Base-by-base conservation (phyloP, 2,888 invertebrate species). In the Nemurella pictetii region DNA sequence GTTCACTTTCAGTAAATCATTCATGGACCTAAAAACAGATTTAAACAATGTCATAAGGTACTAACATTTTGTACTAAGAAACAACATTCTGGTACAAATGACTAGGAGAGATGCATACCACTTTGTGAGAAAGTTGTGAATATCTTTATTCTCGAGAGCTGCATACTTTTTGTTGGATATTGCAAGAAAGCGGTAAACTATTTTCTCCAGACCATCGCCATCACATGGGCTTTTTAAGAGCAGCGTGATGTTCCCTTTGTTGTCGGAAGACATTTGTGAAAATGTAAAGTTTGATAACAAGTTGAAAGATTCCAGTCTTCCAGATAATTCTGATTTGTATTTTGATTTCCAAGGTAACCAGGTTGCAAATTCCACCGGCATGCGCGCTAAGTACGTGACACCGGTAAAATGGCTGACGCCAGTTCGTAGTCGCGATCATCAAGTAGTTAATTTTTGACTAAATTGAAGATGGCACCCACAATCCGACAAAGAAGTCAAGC, bases 1-100 rank as follows among this genome's bases (percentile, higher is more conserved):
- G 86, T 91, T 90, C 7, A 91, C 87, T 26, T 88, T 87, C 15
- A 91, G 88, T 84, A 90, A 89, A 29, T 88, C 89, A 73, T 89
- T 88, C 84, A 91, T 87, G 1, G 91, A 91, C 91, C 91, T 91
- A 0, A 87, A 88, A 85, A 83, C 55, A 55, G 55, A 55, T 7
- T n/a, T 20, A 55, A 55, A 55, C 9, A 55, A 55, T 55, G 55
- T 83, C 77, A 72, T 80, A 15, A 77, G 85, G 85, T 84, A 30
- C n/a, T 78, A 74, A 84, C 12, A 4, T 7, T 35, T 7, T 35
- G 35, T 12, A 35, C 35, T 35, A 7, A 35, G 35, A 35, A 7
- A 7, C 35, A 35, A 35, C 12, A 35, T 7, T 35, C 4, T 35
- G 35, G 4, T 35, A 7, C 12, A 12, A 35, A 35, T n/a, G n/a